Evolutionary conservation across 2,113 vertebrate genomes (phyloP).

Genomic region (Physeter macrocephalus): DNA sequence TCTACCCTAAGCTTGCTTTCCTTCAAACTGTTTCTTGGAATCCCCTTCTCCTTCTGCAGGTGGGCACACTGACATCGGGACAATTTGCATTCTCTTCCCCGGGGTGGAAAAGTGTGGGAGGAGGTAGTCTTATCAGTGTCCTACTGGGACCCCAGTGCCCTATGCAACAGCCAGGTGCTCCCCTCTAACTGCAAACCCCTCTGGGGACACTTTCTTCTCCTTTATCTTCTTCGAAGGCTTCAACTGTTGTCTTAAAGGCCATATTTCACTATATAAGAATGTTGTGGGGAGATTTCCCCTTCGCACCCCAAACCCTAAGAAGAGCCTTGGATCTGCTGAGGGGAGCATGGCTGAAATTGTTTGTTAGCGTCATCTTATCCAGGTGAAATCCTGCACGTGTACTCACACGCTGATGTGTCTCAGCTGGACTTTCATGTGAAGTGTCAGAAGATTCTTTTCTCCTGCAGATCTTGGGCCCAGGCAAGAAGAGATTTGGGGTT

Average conservation of each 20-base stretch:
- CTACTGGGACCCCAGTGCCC: neutral
- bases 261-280: neutral
- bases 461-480: neutral
- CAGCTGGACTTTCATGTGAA: neutral
- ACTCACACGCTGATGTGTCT: fast-evolving
- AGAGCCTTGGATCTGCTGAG: fast-evolving
- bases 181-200: neutral
- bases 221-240: neutral
- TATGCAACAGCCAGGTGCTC: fast-evolving
- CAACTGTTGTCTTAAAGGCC: neutral
- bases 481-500: neutral
- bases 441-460: neutral
- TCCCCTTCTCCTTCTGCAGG: fast-evolving
- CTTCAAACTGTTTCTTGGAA: neutral
- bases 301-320: neutral
- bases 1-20: fast-evolving
- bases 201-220: neutral
- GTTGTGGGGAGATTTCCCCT: neutral
- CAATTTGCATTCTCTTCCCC: fast-evolving
- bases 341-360: fast-evolving
- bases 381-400: fast-evolving
- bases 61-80: fast-evolving
- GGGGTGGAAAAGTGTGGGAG: neutral
- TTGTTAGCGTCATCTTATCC: neutral
- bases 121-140: neutral